Conservation (phyloP, 2,113 vertebrate species). For the Glareola pratincola region DNA sequence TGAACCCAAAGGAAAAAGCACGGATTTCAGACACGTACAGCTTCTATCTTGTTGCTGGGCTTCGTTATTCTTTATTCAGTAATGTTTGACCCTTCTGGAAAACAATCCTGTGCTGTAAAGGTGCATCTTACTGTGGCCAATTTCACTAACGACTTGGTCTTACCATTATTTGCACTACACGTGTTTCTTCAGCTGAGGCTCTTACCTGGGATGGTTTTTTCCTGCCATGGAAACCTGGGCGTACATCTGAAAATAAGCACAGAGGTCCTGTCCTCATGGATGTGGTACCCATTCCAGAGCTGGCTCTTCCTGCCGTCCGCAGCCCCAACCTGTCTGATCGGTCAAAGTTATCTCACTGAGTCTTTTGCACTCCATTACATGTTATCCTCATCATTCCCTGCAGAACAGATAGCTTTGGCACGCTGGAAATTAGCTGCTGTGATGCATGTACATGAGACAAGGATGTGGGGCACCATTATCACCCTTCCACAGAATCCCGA, state of each 20-base stretch:
- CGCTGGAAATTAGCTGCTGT: not conserved
- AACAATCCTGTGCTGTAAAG: not conserved
- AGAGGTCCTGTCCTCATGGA: not conserved
- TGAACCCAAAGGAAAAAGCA: not conserved
- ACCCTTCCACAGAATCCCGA: not conserved
- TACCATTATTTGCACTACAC: not conserved
- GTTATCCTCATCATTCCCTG: not conserved
- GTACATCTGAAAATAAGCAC: not conserved
- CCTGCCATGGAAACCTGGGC: not conserved
- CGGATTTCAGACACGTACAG: not conserved
- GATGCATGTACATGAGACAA: not conserved
- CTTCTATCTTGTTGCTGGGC: not conserved
- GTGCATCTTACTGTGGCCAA: not conserved
- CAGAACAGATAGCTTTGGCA: not conserved
- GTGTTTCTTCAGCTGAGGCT: not conserved
- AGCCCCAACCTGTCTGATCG: not conserved
- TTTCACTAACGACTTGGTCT: not conserved
- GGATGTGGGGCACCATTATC: not conserved
- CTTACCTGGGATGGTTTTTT: not conserved
- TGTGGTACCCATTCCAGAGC: not conserved
- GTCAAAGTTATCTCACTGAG: not conserved
- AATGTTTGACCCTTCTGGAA: not conserved
- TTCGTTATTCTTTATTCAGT: not conserved
- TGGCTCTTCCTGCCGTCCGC: not conserved
- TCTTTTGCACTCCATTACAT: not conserved